Evolutionary conservation across 30 jellyfish, hydroid and myxozoan genomes (phyloP), one percentile per base, ranked within the genome.

Genomic region (Aurelia coerulea): DNA sequence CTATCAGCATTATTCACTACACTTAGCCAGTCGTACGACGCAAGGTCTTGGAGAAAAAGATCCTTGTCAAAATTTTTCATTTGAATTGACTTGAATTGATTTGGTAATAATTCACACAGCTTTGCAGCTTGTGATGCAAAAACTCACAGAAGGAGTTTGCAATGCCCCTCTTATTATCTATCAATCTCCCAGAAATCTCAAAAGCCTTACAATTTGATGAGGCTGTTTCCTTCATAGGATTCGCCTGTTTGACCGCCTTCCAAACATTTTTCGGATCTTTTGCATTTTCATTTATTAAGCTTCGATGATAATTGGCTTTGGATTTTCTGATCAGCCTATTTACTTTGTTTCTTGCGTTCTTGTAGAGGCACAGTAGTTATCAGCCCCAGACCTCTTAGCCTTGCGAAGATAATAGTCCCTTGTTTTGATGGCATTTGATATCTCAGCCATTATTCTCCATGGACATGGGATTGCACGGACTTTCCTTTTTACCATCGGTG

Each of bases 51-150:
- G 29, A 23, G 29, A 23, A 23, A 23, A 23, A 23, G 29, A 23
- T 23, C 29, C 29, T 23, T 23, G 29, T 23, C 29, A 23, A 23
- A 23, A 83, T 68, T 79, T 50, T 65, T 72, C 81, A 82, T 84
- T 73, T 84, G 73, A 39, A 73, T 75, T 88, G 89, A 84, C 50
- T 60, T 84, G 94, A 84, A 84, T 74, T 84, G 87, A 72, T 71
- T 83, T 7, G 85, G 92, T 70, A 83, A 68, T 74, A 84, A 74
- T 62, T 62, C 81, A 62, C 88, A 82, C 91, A 82, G 81, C 85
- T 82, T 82, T 82, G 80, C 80, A 73, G 88, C 88, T 73, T 84
- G 87, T 58, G 93, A 70, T 84, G 73, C 93, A 84, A 84, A 84
- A 58, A 71, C 79, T 84, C 80, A 58, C 82, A 58, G 87, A 81